These are phyloP conservation scores for Ivindomyrus marchei DNA, from an alignment of 2,113 vertebrate species.

Conservation along the genomic window DNA sequence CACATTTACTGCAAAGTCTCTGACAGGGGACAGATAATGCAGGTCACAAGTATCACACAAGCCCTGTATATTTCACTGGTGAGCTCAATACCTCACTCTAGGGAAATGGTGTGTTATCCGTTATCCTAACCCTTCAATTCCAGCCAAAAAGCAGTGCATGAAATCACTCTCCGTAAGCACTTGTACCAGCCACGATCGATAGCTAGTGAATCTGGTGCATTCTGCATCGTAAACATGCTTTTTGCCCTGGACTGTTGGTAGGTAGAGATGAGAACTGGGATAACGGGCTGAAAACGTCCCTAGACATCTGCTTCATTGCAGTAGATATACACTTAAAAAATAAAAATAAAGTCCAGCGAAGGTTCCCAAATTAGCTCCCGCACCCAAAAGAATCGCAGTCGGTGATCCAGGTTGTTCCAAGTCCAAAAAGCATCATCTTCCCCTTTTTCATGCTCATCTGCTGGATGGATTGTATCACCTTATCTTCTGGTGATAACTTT, in stretches of 20 bases:
- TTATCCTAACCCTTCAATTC: background rate
- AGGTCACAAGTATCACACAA: background rate
- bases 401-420: background rate
- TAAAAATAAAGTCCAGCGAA: background rate
- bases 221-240: background rate
- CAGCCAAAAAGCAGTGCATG: background rate
- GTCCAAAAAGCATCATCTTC: background rate
- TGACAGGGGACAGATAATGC: background rate
- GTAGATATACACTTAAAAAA: background rate
- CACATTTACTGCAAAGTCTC: background rate
- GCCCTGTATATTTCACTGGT: background rate
- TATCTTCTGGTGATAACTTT: background rate
- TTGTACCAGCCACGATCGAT: background rate
- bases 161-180: background rate
- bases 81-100: background rate
- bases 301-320: background rate
- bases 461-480: background rate
- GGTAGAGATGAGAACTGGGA: background rate
- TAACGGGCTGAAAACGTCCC: background rate
- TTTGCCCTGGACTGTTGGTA: background rate
- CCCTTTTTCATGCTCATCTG: background rate
- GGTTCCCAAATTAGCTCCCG: background rate
- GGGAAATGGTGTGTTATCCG: background rate
- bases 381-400: background rate
- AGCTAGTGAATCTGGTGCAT: background rate